A percentile compares a stretch with the other conserved stretches of the same genome.
Evolutionary conservation across 2,888 invertebrate species (phyloP).

Genomic region (Metalampra italica): DNA sequence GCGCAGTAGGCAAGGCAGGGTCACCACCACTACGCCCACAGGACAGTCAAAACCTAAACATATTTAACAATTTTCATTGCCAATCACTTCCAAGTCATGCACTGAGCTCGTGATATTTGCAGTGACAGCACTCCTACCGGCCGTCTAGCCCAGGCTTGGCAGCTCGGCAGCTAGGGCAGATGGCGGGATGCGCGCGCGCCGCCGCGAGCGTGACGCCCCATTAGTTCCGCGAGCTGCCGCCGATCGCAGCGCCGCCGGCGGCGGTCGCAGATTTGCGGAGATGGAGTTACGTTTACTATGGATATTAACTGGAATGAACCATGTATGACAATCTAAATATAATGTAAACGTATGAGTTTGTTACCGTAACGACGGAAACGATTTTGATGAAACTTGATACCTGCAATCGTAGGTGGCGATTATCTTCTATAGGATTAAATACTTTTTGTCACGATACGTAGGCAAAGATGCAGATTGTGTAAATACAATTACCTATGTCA

Average conservation of each 20-base stretch:
- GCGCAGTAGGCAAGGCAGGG: too few species aligned
- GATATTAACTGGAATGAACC: too few species aligned
- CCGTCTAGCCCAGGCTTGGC: neutral
- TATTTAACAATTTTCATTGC: too few species aligned
- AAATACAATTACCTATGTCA: too few species aligned
- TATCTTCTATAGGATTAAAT: too few species aligned
- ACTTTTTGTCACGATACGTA: too few species aligned
- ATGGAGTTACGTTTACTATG: neutral
- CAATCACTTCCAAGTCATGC: too few species aligned
- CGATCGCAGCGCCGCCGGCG: slow-evolving; percentile 33
- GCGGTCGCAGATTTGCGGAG: slow-evolving; percentile 10
- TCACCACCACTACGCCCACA: too few species aligned
- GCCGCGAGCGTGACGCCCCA: slow-evolving; percentile 42
- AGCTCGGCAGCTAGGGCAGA: slow-evolving; percentile 1
- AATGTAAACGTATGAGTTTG: neutral
- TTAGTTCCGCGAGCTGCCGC: slow-evolving; percentile 46
- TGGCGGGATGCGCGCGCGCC: slow-evolving; percentile 16
- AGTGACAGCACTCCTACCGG: neutral
- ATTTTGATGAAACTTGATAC: neutral
- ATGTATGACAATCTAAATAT: neutral
- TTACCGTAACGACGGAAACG: neutral
- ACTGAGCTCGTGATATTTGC: neutral
- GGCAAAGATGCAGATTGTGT: too few species aligned
- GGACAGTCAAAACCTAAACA: too few species aligned
- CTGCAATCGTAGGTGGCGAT: too few species aligned